These are phyloP conservation scores for Eristalinus aeneus DNA, from an alignment of 2,888 invertebrate species.

Conservation along the genomic window DNA sequence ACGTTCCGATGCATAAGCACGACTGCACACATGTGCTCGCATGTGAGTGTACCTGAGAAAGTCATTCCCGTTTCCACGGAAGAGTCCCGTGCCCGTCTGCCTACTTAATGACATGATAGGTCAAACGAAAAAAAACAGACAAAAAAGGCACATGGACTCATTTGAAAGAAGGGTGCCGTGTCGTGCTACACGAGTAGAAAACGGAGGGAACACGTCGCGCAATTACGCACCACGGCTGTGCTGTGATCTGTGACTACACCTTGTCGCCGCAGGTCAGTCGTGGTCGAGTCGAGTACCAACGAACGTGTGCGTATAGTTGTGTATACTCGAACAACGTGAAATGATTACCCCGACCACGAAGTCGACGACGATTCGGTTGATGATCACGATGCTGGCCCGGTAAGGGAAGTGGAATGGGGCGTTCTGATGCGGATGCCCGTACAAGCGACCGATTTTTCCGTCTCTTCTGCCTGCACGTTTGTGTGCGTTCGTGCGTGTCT, in stretches of 20 bases:
- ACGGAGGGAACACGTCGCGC: background rate
- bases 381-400: conserved; percentile 25
- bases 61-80: conserved; percentile 34
- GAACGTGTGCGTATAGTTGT: background rate
- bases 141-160: conserved; percentile 52
- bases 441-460: conserved; percentile 34
- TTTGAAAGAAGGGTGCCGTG: conserved; percentile 33
- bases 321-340: background rate
- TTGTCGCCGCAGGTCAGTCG: conserved; percentile 16
- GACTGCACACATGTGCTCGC: conserved; percentile 11
- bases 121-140: conserved; percentile 36
- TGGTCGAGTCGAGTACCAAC: conserved; percentile 11
- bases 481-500: conserved; percentile 12
- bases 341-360: conserved; percentile 6
- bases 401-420: conserved; percentile 2
- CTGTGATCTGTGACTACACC: background rate
- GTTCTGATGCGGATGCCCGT: conserved; percentile 36
- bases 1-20: background rate
- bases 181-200: conserved; percentile 1
- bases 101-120: conserved; percentile 57
- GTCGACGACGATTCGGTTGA: background rate
- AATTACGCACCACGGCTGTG: conserved; percentile 46
- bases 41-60: conserved; percentile 22
- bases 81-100: conserved; percentile 22
- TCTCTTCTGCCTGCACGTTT: conserved; percentile 3